A percentile compares a stretch with the other conserved stretches of the same genome.
phyloP scores from a whole-genome alignment of 2,888 invertebrate species.

The Ectemnius continuus region DNA sequence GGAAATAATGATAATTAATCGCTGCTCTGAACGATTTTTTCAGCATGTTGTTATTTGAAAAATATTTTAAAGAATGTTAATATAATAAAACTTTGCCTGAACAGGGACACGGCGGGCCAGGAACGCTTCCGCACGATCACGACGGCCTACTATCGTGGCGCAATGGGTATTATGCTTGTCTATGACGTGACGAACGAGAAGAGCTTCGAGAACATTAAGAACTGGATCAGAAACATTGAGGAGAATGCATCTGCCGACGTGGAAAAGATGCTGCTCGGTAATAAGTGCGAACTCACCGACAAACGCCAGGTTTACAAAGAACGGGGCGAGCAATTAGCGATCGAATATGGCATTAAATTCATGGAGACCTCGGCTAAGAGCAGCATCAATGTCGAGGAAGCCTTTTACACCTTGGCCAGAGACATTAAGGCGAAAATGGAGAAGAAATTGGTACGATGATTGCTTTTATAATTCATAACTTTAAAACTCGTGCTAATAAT shows the following conservation, averaged over 20 bases:
- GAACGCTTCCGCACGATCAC: conserved; percentile 99
- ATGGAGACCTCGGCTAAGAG: conserved; percentile 99
- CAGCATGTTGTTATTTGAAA: too few species aligned
- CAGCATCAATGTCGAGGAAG: conserved; percentile 98
- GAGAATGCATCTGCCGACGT: conserved; percentile 99
- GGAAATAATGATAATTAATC: too few species aligned
- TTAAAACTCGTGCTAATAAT: too few species aligned
- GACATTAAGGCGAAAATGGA: conserved; percentile 99
- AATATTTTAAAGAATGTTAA: too few species aligned
- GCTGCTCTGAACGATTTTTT: too few species aligned
- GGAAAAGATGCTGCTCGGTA: conserved; percentile 99
- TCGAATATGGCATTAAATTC: conserved; percentile 99
- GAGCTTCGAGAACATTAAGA: conserved; percentile 99
- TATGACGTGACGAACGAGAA: conserved; percentile 99
- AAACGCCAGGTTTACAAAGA: conserved; percentile 97
- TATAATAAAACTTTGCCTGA: neutral
- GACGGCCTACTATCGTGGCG: conserved; percentile 99
- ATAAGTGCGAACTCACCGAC: conserved; percentile 98
- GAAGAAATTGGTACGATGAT: conserved; percentile 92
- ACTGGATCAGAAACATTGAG: conserved; percentile 99
- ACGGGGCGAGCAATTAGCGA: conserved; percentile 96
- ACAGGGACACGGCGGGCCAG: conserved; percentile 99
- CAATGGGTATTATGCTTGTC: conserved; percentile 99
- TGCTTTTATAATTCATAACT: too few species aligned
- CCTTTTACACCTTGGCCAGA: conserved; percentile 97